A percentile compares a stretch with the other conserved stretches of the same genome.
Conservation (phyloP, 2,888 invertebrate genomes). For the Clunio marinus region DNA sequence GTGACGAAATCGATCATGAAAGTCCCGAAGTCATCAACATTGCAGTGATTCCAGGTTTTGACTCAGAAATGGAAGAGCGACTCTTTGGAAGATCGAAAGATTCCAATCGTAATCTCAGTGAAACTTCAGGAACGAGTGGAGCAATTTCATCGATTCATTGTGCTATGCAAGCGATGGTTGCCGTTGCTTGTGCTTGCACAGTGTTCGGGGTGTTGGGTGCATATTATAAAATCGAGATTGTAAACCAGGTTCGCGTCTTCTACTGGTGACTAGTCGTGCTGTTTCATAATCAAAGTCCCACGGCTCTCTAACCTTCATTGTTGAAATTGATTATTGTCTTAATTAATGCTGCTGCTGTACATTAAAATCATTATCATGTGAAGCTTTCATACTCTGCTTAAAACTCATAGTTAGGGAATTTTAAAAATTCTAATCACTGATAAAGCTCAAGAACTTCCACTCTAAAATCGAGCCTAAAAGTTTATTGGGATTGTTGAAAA, state of each 20-base stretch:
- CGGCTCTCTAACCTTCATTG: conserved; percentile 19
- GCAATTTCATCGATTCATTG: conserved; percentile 51
- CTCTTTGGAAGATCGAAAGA: conserved; percentile 28
- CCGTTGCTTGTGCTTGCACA: conserved; percentile 51
- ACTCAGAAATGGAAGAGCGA: conserved; percentile 48
- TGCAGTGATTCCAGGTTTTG: conserved; percentile 51
- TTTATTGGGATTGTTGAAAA: conserved; percentile 21
- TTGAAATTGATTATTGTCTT: too few species aligned
- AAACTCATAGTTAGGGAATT: conserved; percentile 27
- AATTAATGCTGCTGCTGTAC: conserved; percentile 23
- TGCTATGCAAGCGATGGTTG: conserved; percentile 53
- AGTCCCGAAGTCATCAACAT: conserved; percentile 49
- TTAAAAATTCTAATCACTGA: conserved; percentile 6
- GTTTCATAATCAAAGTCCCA: conserved; percentile 3
- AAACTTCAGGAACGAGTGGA: conserved; percentile 45
- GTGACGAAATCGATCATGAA: conserved; percentile 29
- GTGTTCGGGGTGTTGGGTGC: conserved; percentile 52
- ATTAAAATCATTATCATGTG: background rate
- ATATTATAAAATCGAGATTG: conserved; percentile 51
- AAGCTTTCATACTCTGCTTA: background rate
- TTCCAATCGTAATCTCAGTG: conserved; percentile 31
- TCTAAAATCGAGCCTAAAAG: background rate
- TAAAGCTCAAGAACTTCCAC: background rate
- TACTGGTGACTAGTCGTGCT: conserved; percentile 46
- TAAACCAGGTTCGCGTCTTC: conserved; percentile 51